Conservation (phyloP, 2,888 invertebrate species). For the Hermodice carunculata region DNA sequence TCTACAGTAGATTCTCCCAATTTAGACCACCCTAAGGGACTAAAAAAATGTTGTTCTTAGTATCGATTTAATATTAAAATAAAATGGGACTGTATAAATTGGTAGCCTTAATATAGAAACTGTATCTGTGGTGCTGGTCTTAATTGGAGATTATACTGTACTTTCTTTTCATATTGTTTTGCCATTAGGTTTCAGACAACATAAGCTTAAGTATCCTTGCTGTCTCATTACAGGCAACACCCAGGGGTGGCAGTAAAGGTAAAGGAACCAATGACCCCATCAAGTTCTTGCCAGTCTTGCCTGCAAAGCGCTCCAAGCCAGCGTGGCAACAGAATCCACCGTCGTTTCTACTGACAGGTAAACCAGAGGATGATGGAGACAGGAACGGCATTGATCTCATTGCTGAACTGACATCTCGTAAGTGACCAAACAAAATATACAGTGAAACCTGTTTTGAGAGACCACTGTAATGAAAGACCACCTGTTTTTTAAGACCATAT, state of each 20-base stretch:
- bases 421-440: constrained; percentile 38
- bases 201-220: neutral
- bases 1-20: too few species aligned
- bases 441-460: too few species aligned
- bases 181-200: neutral
- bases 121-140: too few species aligned
- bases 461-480: too few species aligned
- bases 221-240: constrained; percentile 42
- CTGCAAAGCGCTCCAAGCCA: constrained; percentile 65
- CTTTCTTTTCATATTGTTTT: neutral
- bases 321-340: constrained; percentile 66
- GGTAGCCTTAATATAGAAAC: too few species aligned
- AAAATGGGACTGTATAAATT: too few species aligned
- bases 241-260: constrained; percentile 57
- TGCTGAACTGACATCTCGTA: constrained; percentile 65
- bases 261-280: constrained; percentile 66
- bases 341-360: constrained; percentile 62
- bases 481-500: too few species aligned
- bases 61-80: too few species aligned
- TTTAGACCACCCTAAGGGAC: too few species aligned
- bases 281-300: constrained; percentile 67
- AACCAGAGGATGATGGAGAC: constrained; percentile 47
- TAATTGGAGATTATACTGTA: too few species aligned
- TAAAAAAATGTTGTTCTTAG: too few species aligned
- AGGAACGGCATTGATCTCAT: constrained; percentile 61